Percentiles rank a stretch among this genome's conserved stretches.
These are phyloP conservation scores for Tringa solitaria DNA, from an alignment of 2,113 vertebrate genomes.

Conservation along the genomic window DNA sequence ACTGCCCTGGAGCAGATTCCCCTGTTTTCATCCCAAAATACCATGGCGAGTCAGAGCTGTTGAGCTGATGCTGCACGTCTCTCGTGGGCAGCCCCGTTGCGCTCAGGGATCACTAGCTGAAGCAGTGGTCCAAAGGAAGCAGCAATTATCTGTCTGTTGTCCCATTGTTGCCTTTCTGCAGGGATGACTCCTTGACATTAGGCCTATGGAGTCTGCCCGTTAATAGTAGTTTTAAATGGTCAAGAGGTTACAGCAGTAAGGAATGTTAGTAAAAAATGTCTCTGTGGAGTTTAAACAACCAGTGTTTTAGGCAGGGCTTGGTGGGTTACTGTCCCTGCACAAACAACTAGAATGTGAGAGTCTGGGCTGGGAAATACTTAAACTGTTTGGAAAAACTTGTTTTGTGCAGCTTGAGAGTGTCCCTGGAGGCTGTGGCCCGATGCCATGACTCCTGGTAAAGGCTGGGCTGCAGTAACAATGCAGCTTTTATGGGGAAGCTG, in stretches of 20 bases:
- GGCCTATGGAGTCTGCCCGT: constrained; percentile 28
- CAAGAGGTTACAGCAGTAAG: constrained; percentile 39
- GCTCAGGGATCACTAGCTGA: background rate
- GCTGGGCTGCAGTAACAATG: constrained; percentile 68
- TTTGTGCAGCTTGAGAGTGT: constrained; percentile 66
- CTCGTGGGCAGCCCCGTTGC: background rate
- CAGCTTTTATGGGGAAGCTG: constrained; percentile 68
- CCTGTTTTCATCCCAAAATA: background rate
- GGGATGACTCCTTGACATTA: constrained; percentile 19
- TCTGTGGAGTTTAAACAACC: constrained; percentile 62
- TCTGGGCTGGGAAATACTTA: constrained; percentile 67
- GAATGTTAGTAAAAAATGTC: constrained; percentile 51
- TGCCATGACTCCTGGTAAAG: constrained; percentile 64
- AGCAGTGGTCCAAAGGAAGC: background rate
- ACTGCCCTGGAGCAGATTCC: background rate
- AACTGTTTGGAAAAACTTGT: constrained; percentile 67
- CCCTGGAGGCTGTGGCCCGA: constrained; percentile 65
- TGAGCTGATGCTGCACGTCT: background rate
- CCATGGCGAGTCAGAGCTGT: background rate
- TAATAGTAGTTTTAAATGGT: constrained; percentile 49
- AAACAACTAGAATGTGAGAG: constrained; percentile 66
- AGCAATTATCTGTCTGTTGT: background rate
- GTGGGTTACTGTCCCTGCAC: constrained; percentile 65
- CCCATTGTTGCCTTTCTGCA: background rate
- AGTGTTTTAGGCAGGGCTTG: constrained; percentile 49